phyloP scores from a whole-genome alignment of 2,888 invertebrate genomes.

The Micoletzkya japonica region DNA sequence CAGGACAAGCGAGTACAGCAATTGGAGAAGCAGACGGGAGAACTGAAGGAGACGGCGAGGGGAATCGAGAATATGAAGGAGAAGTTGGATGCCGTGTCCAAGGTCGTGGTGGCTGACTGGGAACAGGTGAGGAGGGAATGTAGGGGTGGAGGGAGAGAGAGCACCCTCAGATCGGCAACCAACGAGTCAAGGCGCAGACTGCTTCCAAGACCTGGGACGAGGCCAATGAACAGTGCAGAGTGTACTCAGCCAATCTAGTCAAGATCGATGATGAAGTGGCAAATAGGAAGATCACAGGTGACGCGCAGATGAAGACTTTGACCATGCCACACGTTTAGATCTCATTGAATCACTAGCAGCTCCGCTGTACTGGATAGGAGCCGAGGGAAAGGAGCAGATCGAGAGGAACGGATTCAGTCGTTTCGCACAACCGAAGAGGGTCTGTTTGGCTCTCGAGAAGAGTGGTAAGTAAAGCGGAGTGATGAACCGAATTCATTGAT shows the following conservation, averaged over 20 bases:
- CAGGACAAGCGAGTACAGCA: slow-evolving; percentile 16
- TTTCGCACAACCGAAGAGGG: slow-evolving; percentile 14
- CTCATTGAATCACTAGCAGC: slow-evolving; percentile 12
- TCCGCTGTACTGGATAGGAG: slow-evolving; percentile 16
- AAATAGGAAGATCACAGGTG: slow-evolving; percentile 15
- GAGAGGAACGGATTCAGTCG: slow-evolving; percentile 3
- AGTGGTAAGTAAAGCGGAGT: not conserved
- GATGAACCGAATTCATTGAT: not conserved
- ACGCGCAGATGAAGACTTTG: not conserved
- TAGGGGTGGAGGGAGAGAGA: not conserved
- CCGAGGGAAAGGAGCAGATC: slow-evolving; percentile 4
- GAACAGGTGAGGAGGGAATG: not conserved
- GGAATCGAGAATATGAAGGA: not conserved
- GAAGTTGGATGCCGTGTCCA: slow-evolving; percentile 16
- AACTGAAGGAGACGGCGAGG: not conserved
- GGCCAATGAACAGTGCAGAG: slow-evolving; percentile 3
- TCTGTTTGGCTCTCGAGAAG: slow-evolving; percentile 20
- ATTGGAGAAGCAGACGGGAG: not conserved
- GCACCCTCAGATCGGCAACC: slow-evolving; percentile 1
- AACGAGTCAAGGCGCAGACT: slow-evolving; percentile 12
- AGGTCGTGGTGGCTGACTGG: slow-evolving; percentile 19
- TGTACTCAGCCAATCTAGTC: slow-evolving; percentile 15
- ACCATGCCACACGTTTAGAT: not conserved
- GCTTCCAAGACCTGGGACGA: slow-evolving; percentile 18
- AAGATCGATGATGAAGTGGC: slow-evolving; percentile 15